Evolutionary conservation across 2,113 vertebrate genomes (phyloP), one percentile per base, ranked within the genome.

Genomic region (Oenanthe oenanthe): DNA sequence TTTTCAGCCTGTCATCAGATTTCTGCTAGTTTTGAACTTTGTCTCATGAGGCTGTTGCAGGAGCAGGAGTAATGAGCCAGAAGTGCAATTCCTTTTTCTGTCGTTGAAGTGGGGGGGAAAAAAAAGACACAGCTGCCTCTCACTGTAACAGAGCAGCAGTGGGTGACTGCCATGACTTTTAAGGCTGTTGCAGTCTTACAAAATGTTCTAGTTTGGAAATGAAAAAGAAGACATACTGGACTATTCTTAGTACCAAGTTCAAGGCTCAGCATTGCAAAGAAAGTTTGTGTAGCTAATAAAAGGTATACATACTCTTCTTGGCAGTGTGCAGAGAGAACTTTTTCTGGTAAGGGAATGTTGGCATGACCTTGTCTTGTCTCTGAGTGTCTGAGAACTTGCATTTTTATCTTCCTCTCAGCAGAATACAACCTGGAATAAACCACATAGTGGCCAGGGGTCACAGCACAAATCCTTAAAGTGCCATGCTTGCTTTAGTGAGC

Each of bases 1-100:
- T 85, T 96, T 96, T 79, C 82, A 73, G 75, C 34, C 50, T 82
- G 66, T 82, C 36, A 32, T 84, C 38, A 94, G 10, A 90, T 92
- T 89, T 79, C 42, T 93, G 14, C 38, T 76, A 34, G 45, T 76
- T 91, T 82, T 90, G 58, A 88, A 70, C 62, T 88, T 76, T 65
- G 48, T 73, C 57, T 75, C 22, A 18, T 14, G 28, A 25, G n/a
- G 28, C 31, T 89, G 6, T 81, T 79, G 57, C 74, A 82, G 82
- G 28, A 89, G 31, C n/a, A 74, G 77, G 62, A 79, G 70, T 81
- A 53, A 85, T 47, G 43, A 84, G 25, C 60, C 58, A 73, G 26
- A 7, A 5, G 1, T 51, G 51, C 25, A 73, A 17, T 65, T 85
- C 26, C 20, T 67, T 94, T 89, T 83, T 42, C 57, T 24, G 11